Evolutionary conservation across 2,797 vertebrate genomes (phyloP), one percentile per base, ranked within the genome.

Genomic region (Mycteria americana): DNA sequence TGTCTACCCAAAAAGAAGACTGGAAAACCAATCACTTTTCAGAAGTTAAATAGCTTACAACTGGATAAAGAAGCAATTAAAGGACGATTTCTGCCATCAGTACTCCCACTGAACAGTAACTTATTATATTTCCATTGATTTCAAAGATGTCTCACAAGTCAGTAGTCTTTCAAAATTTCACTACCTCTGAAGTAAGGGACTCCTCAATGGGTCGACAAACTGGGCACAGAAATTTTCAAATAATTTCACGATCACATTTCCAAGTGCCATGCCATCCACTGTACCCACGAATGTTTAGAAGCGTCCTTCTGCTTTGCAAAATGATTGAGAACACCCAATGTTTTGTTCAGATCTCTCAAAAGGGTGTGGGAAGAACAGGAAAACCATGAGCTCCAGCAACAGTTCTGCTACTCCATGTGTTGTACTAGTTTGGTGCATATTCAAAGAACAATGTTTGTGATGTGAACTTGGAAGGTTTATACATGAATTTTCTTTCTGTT

Each of bases 271-370:
- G 45, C 35, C 45, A 75, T 22, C 60, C 77, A 74, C 69, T 76
- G 30, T 33, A 53, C 50, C 13, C 39, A 82, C 0, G 1, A 91
- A 56, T 57, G 13, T 84, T 68, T 45, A 81, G 85, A 97, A 94
- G n/a, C 48, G 41, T 82, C 93, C 78, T 93, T 94, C 53, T 62
- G 62, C 59, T 78, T 96, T 85, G 63, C 64, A 85, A 91, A 84
- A 92, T 76, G 27, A 62, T n/a, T 54, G 10, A 89, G 37, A 93
- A 89, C 53, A 89, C 37, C 76, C 77, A 92, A 48, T 7, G 50
- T 87, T 96, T 81, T 70, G n/a, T 77, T 93, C 89, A 95, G 56
- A 62, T 73, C n/a, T 84, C 59, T 89, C 75, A 85, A 97, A 95
- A 93, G 6, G 2, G 21, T 13, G 14, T 54, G 27, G 85, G 95